phyloP scores from a whole-genome alignment of 2,797 vertebrate species.

The Urocyon cinereoargenteus region DNA sequence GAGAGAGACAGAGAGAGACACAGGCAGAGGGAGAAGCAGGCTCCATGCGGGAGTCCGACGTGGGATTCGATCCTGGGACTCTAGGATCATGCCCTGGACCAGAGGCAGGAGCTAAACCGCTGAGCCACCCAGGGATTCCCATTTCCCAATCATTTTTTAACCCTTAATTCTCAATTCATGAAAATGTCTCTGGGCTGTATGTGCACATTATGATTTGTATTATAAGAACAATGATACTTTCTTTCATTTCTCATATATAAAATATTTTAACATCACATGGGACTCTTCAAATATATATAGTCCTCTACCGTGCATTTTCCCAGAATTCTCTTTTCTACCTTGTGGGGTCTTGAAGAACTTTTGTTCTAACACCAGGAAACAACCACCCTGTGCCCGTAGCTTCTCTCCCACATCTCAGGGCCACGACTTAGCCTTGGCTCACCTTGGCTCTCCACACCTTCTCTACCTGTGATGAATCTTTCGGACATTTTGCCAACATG shows the following conservation, averaged over 20 bases:
- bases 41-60: too few species aligned
- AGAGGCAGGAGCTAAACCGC: too few species aligned
- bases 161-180: not conserved
- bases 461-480: not conserved
- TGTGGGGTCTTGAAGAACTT: not conserved
- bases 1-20: too few species aligned
- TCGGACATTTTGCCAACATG: not conserved
- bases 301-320: not conserved
- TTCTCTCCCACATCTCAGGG: not conserved
- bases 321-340: not conserved
- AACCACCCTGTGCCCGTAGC: fast-evolving
- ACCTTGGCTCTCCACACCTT: not conserved
- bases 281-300: not conserved
- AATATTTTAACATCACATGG: not conserved
- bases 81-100: too few species aligned
- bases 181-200: not conserved
- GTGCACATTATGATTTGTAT: not conserved
- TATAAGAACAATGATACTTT: not conserved
- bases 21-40: too few species aligned
- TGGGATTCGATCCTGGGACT: too few species aligned
- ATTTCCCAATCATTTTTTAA: not conserved
- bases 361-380: not conserved
- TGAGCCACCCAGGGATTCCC: not conserved
- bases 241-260: not conserved
- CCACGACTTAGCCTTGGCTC: fast-evolving